A percentile compares a stretch with the other conserved stretches of the same genome.
Evolutionary conservation across 2,888 invertebrate genomes (phyloP).

Genomic region (Scaptomyza parva): DNA sequence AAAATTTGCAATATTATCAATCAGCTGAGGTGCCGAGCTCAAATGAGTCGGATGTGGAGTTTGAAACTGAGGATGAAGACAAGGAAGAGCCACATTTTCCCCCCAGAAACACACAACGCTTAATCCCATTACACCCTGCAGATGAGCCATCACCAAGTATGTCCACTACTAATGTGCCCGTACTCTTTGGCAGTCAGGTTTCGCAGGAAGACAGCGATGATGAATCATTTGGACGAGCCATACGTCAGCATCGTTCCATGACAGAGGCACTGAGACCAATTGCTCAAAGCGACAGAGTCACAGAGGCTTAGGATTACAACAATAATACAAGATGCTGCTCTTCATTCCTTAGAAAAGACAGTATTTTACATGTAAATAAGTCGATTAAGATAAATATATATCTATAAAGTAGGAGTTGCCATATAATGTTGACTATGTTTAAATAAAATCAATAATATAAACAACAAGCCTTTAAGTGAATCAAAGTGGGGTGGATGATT

Average conservation of each 20-base stretch:
- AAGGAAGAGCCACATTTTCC: constrained; percentile 10
- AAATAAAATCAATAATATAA: constrained; percentile 45
- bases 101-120: constrained; percentile 64
- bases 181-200: constrained; percentile 72
- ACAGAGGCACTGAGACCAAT: constrained; percentile 80
- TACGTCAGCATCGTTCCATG: constrained; percentile 85
- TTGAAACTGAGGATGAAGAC: constrained; percentile 19
- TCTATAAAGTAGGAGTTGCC: constrained; percentile 43
- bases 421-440: constrained; percentile 58
- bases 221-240: constrained; percentile 80
- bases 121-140: constrained; percentile 25
- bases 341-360: constrained; percentile 68
- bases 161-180: constrained; percentile 44
- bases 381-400: constrained; percentile 18
- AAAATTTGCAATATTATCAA: constrained; percentile 69
- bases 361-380: constrained; percentile 67
- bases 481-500: background rate
- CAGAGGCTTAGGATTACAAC: constrained; percentile 53
- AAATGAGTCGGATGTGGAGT: constrained; percentile 45
- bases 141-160: constrained; percentile 1
- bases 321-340: constrained; percentile 28
- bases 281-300: constrained; percentile 12
- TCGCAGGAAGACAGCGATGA: constrained; percentile 65
- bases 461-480: background rate
- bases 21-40: constrained; percentile 56